Conservation (phyloP, 2,888 invertebrate genomes). For the Malacosoma neustria region DNA sequence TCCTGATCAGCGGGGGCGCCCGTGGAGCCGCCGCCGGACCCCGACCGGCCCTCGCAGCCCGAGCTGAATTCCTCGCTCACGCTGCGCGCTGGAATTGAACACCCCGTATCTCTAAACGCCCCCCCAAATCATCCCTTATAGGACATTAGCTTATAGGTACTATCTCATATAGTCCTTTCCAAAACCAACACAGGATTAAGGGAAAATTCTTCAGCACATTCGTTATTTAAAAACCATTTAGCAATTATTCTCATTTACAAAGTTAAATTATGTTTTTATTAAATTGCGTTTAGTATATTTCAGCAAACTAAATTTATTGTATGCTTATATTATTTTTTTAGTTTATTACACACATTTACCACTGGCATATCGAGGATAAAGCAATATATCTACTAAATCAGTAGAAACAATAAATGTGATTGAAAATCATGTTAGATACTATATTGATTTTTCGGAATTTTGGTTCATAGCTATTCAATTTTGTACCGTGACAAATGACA, state of each 20-base stretch:
- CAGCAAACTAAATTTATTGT: not conserved
- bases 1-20: conserved; percentile 64
- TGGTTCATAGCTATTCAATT: too few relatives aligned
- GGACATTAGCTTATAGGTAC: not conserved
- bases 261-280: not conserved
- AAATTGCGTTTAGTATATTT: not conserved
- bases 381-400: conserved; percentile 12
- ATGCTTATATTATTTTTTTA: not conserved
- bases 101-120: conserved; percentile 52
- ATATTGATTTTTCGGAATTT: too few relatives aligned
- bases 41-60: conserved; percentile 95
- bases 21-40: conserved; percentile 77
- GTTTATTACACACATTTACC: not conserved
- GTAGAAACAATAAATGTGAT: too few relatives aligned
- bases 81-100: conserved; percentile 84
- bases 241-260: not conserved
- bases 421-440: too few relatives aligned
- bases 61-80: conserved; percentile 98
- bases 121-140: conserved; percentile 14
- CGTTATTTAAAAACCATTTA: not conserved
- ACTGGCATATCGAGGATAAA: not conserved
- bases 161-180: not conserved
- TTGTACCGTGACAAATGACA: too few relatives aligned
- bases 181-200: not conserved
- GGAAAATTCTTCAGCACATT: too few relatives aligned